phyloP scores from a whole-genome alignment of 1,140 invertebrate genomes.

The Scaptomyza pallida region DNA sequence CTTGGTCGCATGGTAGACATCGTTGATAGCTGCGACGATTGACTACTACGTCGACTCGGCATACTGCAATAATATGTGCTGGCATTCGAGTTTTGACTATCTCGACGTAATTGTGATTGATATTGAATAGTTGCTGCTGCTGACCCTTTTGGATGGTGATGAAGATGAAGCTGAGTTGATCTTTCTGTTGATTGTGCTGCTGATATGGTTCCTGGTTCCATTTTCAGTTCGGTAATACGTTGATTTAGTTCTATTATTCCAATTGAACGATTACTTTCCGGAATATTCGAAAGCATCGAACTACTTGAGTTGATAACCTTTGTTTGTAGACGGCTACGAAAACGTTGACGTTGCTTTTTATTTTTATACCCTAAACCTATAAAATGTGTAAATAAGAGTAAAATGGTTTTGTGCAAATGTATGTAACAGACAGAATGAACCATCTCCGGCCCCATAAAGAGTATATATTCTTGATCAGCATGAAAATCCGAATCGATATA shows the following conservation, averaged over 20 bases:
- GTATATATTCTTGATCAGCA: too few relatives aligned
- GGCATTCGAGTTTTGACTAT: slow-evolving; percentile 92
- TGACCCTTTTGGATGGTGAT: not conserved
- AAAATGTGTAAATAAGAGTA: too few relatives aligned
- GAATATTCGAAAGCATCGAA: slow-evolving; percentile 81
- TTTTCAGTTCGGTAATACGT: slow-evolving; percentile 90
- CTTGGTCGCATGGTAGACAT: slow-evolving; percentile 77
- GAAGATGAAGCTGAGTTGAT: slow-evolving; percentile 54
- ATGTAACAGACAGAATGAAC: too few relatives aligned
- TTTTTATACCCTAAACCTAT: too few relatives aligned
- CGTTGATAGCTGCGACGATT: slow-evolving; percentile 86
- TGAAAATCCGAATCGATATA: too few relatives aligned
- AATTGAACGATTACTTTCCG: slow-evolving; percentile 78
- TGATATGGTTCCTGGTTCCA: slow-evolving; percentile 86
- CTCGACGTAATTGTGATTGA: slow-evolving; percentile 86
- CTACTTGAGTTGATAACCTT: slow-evolving; percentile 84
- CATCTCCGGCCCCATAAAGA: too few relatives aligned
- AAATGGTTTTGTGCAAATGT: too few relatives aligned
- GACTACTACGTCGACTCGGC: slow-evolving; percentile 92
- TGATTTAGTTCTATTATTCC: slow-evolving; percentile 88
- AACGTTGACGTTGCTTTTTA: slow-evolving; percentile 85
- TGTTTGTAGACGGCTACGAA: slow-evolving; percentile 85
- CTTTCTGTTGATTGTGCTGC: slow-evolving; percentile 68
- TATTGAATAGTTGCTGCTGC: slow-evolving; percentile 58
- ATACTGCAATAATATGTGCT: slow-evolving; percentile 95